These are phyloP conservation scores for Thereva unica DNA, from an alignment of 2,888 invertebrate species.

Conservation along the genomic window DNA sequence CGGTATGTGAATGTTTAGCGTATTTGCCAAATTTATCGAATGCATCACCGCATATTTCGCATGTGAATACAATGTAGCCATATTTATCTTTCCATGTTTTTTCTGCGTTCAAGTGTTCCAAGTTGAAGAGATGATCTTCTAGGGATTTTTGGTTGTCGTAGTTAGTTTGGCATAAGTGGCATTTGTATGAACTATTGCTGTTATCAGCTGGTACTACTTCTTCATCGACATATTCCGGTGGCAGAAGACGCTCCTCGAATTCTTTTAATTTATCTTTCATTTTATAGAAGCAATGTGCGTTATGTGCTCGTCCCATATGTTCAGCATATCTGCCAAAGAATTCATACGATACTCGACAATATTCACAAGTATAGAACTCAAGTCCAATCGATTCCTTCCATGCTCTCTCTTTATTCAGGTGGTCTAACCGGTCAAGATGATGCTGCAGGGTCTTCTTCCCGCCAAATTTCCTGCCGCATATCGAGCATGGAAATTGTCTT, in stretches of 20 bases:
- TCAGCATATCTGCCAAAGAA: neutral
- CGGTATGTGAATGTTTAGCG: too few relatives aligned
- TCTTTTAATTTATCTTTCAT: slow-evolving; percentile 4
- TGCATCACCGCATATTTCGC: too few relatives aligned
- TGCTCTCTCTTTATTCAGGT: neutral
- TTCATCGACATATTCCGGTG: too few relatives aligned
- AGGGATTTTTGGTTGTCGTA: too few relatives aligned
- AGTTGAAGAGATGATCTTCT: too few relatives aligned
- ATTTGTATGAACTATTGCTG: too few relatives aligned
- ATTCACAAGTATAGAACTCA: neutral
- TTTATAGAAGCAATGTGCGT: neutral
- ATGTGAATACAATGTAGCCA: too few relatives aligned
- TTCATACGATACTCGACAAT: neutral
- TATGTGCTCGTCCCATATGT: neutral
- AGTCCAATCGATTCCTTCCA: neutral
- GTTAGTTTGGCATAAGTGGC: too few relatives aligned
- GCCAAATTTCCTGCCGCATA: neutral
- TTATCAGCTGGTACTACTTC: too few relatives aligned
- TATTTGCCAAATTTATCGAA: too few relatives aligned
- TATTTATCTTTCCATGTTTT: too few relatives aligned
- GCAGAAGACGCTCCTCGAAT: neutral
- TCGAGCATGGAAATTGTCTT: neutral
- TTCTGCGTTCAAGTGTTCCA: too few relatives aligned
- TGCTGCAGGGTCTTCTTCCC: neutral
- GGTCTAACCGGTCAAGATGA: neutral